Base-by-base conservation (phyloP, 2,888 invertebrate species). In the Hylaea fasciaria region DNA sequence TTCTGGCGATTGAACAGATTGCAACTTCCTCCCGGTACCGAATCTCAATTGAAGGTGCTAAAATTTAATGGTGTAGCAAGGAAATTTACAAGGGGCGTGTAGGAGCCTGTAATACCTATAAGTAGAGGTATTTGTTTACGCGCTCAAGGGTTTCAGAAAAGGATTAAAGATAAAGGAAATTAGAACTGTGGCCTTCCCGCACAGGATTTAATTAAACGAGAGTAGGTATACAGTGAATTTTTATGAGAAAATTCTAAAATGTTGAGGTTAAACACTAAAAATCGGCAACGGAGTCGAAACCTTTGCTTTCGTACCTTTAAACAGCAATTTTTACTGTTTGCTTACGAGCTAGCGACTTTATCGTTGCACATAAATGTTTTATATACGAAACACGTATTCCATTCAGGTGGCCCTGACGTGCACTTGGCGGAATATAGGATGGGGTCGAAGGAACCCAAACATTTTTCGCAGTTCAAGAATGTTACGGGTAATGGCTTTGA, bases 331-430 rank as follows among this genome's bases (percentile, higher is more conserved):
- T 16, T 56, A 48, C 17, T 11, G 35, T 9, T 47, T 48, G 17
- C 10, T 48, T 32, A 28, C 13, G 5, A 29, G 16, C 43, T 14
- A 39, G 1, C n/a, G 16, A 40, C 40, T 54, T 32, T 41, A 43
- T 43, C 13, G 32, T 41, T 64, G 70, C 70, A 65, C 66, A 71
- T 73, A 67, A 57, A 69, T 70, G 69, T 66, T 86, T 83, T 78
- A 80, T 80, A 85, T 66, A 72, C 85, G 64, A 63, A 73, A 76
- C 86, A 86, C 86, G 87, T 84, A 73, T 67, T 74, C 69, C 68
- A 71, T 74, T 73, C 71, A 77, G 71, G 73, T 69, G 72, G 74
- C 80, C 78, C 79, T 69, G 71, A 74, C 71, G 77, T 72, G 72
- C 67, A 70, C 59, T 73, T 72, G 71, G 65, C 74, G 66, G 76